Conservation (phyloP, 2,888 invertebrate genomes). For the Lymantria dispar region DNA sequence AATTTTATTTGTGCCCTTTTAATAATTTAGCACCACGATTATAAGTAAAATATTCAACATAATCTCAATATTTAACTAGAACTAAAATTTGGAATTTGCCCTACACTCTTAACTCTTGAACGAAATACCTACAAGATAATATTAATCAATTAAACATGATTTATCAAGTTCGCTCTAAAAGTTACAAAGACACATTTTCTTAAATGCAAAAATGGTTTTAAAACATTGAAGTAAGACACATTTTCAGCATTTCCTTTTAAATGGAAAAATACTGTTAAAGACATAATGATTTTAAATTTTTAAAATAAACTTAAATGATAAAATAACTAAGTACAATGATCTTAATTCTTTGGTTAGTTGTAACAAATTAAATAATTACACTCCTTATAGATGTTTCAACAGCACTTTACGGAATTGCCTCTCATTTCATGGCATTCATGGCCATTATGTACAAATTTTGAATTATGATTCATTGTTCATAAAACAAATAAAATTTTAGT, state of each 20-base stretch:
- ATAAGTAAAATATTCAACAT: neutral
- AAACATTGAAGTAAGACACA: no score
- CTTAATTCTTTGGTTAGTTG: neutral
- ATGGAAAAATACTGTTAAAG: neutral
- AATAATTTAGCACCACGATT: neutral
- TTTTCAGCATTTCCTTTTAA: neutral
- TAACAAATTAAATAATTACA: neutral
- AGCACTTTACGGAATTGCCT: no score
- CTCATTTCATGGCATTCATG: no score
- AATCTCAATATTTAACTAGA: neutral
- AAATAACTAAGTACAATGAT: neutral
- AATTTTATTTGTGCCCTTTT: slow-evolving; percentile 4
- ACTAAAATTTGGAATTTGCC: neutral
- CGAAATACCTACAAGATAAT: neutral
- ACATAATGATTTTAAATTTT: neutral
- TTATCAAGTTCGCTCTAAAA: neutral
- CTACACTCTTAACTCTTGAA: neutral
- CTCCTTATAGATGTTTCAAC: no score
- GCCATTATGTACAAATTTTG: no score
- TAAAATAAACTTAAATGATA: neutral
- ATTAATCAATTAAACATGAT: neutral
- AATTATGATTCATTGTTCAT: no score
- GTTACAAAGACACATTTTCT: no score
- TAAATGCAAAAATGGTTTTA: neutral
- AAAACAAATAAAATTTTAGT: no score